Conservation (phyloP, 1,140 invertebrate genomes). For the Meloidogyne floridensis region DNA sequence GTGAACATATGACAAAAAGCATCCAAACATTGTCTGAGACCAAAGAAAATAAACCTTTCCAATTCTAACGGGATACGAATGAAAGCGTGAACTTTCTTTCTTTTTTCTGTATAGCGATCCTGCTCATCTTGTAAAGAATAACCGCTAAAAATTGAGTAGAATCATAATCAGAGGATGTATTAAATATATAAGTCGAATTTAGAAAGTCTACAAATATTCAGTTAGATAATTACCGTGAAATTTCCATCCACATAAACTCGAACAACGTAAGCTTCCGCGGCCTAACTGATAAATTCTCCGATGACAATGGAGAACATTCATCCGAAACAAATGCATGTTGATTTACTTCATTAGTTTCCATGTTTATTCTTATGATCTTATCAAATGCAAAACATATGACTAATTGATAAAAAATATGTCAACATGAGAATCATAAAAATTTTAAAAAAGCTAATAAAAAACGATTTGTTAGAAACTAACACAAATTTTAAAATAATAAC, state of each 20-base stretch:
- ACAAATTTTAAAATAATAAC: background rate
- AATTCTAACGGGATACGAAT: slow-evolving; percentile 89
- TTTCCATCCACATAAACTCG: slow-evolving; percentile 6
- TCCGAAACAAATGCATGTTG: background rate
- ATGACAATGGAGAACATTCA: background rate
- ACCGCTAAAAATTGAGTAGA: slow-evolving; percentile 46
- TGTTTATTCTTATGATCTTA: background rate
- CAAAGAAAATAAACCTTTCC: slow-evolving; percentile 85
- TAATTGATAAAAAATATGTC: background rate
- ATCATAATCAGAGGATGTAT: too few species aligned
- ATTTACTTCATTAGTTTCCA: background rate
- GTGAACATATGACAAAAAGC: slow-evolving; percentile 97
- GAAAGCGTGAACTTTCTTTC: slow-evolving; percentile 95
- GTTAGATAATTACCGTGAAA: background rate
- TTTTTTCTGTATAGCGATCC: slow-evolving; percentile 84
- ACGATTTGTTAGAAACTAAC: too few species aligned
- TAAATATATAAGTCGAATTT: too few species aligned
- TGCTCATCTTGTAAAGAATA: slow-evolving; percentile 68
- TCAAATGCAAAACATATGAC: background rate
- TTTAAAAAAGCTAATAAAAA: background rate
- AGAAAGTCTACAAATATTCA: too few species aligned
- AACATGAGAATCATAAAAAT: background rate
- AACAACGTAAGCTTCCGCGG: background rate
- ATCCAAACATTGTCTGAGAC: slow-evolving; percentile 94
- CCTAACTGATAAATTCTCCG: background rate